phyloP scores from a whole-genome alignment of 2,888 invertebrate genomes.

The Hanleya hanleyi region DNA sequence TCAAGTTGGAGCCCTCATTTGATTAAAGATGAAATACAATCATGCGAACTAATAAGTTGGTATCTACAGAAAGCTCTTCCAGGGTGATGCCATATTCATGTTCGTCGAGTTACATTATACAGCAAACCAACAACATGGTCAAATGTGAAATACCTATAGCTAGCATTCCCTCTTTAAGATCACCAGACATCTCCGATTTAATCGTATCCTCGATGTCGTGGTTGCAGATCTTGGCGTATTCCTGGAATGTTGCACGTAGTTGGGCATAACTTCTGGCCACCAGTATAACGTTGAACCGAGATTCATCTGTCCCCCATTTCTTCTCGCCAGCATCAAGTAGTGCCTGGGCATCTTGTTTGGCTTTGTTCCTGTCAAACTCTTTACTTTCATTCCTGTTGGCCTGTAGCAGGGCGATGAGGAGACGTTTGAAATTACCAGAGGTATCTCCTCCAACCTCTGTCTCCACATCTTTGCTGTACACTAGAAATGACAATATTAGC shows the following conservation, averaged over 20 bases:
- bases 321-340: conserved; percentile 71
- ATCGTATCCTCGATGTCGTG: conserved; percentile 72
- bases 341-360: conserved; percentile 70
- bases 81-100: too few species aligned
- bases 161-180: conserved; percentile 68
- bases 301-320: conserved; percentile 73
- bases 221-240: conserved; percentile 88
- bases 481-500: too few species aligned
- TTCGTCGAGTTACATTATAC: too few species aligned
- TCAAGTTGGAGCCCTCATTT: too few species aligned
- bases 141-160: conserved; percentile 65
- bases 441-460: conserved; percentile 71
- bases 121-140: not conserved
- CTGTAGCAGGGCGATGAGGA: conserved; percentile 68
- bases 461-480: conserved; percentile 69
- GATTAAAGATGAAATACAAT: too few species aligned
- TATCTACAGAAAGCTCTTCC: too few species aligned
- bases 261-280: conserved; percentile 80
- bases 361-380: conserved; percentile 69
- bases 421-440: conserved; percentile 69
- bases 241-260: conserved; percentile 81
- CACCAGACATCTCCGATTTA: conserved; percentile 72
- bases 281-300: conserved; percentile 71
- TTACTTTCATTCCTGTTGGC: conserved; percentile 77
- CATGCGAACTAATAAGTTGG: too few species aligned